Base-by-base conservation (phyloP, 2,888 invertebrate genomes). In the Cotesia congregata region DNA sequence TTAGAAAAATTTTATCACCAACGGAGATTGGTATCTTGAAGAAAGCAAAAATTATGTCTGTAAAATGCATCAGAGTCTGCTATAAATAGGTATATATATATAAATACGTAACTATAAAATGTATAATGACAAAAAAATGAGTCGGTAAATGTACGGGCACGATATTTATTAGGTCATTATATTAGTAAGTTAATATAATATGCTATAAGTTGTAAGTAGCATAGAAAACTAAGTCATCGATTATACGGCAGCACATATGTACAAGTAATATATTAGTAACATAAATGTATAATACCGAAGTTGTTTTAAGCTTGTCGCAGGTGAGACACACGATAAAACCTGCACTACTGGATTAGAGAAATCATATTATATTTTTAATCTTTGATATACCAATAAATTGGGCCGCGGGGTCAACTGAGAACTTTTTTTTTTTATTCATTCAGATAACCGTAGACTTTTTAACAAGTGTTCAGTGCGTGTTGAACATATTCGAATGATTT, bases 331-430 rank as follows among this genome's bases (percentile, higher is more conserved):
- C 68, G 73, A 78, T 81, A 40, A 76, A 80, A 81, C 76, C 76
- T 60, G 79, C 79, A 65, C 79, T 80, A 81, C 79, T 76, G 80
- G 81, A 81, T 81, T 81, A 79, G 78, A 80, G 78, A 81, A 79
- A 79, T 80, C 79, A 78, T 78, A 74, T 60, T 64, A 62, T 71
- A 38, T 62, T 61, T 30, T 50, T 50, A 50, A 50, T 50, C 50
- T 50, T 50, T 50, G 50, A 12, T 50, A 50, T 12, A 50, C 12
- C 2, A 50, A 50, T 50, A 50, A 50, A 50, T 50, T 50, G 9
- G 50, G 9, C 50, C 50, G 50, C 9, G 50, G 12, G 50, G 50
- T 50, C 50, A 50, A 50, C 9, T 50, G 12, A 12, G 50, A 50
- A 6, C 50, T 3, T 12, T 12, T 50, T 50, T 50, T 50, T 50